These are phyloP conservation scores for Meloe dianella DNA, from an alignment of 2,888 invertebrate species.

Conservation along the genomic window DNA sequence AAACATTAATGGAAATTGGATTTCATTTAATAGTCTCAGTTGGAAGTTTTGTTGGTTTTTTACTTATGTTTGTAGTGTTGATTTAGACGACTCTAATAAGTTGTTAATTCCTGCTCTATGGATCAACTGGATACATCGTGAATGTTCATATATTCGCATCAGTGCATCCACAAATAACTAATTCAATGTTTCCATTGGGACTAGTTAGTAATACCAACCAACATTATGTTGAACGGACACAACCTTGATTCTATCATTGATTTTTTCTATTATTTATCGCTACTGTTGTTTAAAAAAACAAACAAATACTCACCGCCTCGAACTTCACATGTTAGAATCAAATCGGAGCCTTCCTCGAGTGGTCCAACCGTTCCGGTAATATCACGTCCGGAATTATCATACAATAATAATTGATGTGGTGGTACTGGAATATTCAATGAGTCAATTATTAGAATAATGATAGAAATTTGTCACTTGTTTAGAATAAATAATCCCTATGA, in stretches of 20 bases:
- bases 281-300: neutral
- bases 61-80: neutral
- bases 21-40: neutral
- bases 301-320: conserved; percentile 75
- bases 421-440: conserved; percentile 72
- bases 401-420: conserved; percentile 83
- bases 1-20: neutral
- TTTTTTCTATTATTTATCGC: neutral
- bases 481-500: conserved; percentile 20
- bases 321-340: conserved; percentile 85
- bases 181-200: conserved; percentile 24
- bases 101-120: conserved; percentile 11
- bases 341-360: conserved; percentile 79
- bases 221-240: neutral
- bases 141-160: conserved; percentile 22
- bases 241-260: neutral
- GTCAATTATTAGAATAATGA: neutral
- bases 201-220: conserved; percentile 3
- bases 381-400: conserved; percentile 83
- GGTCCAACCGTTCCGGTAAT: conserved; percentile 82
- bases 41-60: neutral
- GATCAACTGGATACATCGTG: conserved; percentile 22
- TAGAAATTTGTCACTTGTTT: conserved; percentile 12
- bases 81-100: neutral
- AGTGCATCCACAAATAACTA: conserved; percentile 27